Evolutionary conservation across 2,113 vertebrate species (phyloP), one percentile per base, ranked within the genome.

Genomic region (Cnemophilus loriae): DNA sequence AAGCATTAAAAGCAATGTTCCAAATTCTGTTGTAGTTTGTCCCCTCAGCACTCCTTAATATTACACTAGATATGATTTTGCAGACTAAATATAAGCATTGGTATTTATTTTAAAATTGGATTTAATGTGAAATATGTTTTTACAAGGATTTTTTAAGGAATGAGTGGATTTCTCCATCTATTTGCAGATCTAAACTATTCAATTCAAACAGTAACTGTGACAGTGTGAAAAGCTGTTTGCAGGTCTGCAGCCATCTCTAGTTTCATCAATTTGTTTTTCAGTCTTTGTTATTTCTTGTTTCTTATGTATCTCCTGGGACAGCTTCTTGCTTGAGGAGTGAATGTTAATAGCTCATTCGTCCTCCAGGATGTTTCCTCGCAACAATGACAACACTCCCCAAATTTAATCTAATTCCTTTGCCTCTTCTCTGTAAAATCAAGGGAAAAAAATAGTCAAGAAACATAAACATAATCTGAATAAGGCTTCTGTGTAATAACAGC

Each of bases 241-340:
- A 47, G 95, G 89, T 97, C 96, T 97, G 89, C 81, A 97, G 93
- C 95, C 89, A 64, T 97, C 96, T 98, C 97, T 96, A 93, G 95
- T 97, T 97, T 97, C 96, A 96, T 98, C 98, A 97, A 97, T 98
- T 98, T 98, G 95, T 97, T 97, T 97, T 96, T 87, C 88, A 71
- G 95, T 96, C 96, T 97, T 96, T 97, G 97, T 94, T 95, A 98
- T 97, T 97, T 95, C 89, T 95, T 96, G 88, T 96, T 98, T 97
- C 95, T 97, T 95, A 69, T 84, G 95, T 94, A 96, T 98, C 97
- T 98, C 98, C 76, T 50, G 96, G 97, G 98, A 98, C 78, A 57
- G 85, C 94, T 96, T 95, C 92, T 68, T 86, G 96, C 96, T 98
- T 95, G 96, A 97, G 95, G 94, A 98, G 95, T 98, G 97, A 97